Conservation (phyloP, 2,888 invertebrate species). For the Adelphocoris suturalis region DNA sequence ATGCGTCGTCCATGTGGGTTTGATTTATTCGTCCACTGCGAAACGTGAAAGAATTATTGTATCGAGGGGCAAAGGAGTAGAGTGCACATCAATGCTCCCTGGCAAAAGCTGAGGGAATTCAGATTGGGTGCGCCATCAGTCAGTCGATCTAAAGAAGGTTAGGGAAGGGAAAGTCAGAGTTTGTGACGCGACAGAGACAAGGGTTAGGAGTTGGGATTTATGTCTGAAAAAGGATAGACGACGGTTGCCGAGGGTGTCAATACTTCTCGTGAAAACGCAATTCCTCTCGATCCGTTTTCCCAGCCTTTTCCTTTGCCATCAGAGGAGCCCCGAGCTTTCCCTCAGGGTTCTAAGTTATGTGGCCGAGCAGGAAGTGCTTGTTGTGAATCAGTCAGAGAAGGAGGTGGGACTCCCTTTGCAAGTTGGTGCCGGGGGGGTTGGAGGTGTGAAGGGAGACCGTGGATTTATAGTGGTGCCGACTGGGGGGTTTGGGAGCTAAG, state of each 20-base stretch:
- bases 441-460: not conserved
- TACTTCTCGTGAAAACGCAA: constrained; percentile 61
- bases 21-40: constrained; percentile 53
- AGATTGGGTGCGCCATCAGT: constrained; percentile 63
- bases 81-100: constrained; percentile 37
- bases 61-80: not conserved
- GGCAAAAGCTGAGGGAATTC: constrained; percentile 40
- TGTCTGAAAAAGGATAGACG: constrained; percentile 59
- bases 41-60: constrained; percentile 49
- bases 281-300: constrained; percentile 6
- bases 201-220: constrained; percentile 68
- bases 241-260: constrained; percentile 59
- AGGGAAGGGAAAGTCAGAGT: constrained; percentile 11
- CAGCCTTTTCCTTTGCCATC: not conserved
- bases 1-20: not conserved
- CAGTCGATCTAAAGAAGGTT: constrained; percentile 68
- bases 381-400: constrained; percentile 69
- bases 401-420: constrained; percentile 30
- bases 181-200: constrained; percentile 63
- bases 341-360: constrained; percentile 67
- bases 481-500: constrained; percentile 54
- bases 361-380: constrained; percentile 72
- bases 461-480: constrained; percentile 65
- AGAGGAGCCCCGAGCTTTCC: constrained; percentile 31
- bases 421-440: not conserved